Evolutionary conservation across 2,888 invertebrate species (phyloP), one percentile per base, ranked within the genome.

Genomic region (Phyllotreta striolata): DNA sequence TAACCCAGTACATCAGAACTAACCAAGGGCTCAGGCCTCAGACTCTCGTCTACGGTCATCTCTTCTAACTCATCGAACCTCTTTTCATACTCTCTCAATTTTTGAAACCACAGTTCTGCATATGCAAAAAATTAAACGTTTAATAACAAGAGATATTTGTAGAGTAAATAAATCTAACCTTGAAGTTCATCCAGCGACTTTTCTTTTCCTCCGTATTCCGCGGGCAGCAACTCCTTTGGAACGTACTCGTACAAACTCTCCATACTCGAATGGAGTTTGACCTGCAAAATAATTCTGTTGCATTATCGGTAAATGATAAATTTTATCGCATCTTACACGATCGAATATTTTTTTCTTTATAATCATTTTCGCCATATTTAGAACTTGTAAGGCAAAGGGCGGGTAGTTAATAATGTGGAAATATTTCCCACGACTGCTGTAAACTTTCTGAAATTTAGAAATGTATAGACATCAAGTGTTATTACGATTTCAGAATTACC

Each of bases 181-280:
- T 9, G 40, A 24, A 64, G 13, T 60, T 64, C 59, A 10, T 55
- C 35, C 41, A 60, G 7, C 38, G 64, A 39, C 41, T 43, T 47
- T 54, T 61, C 55, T 4, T 64, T 56, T 38, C 64, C 64, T 1
- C 64, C 64, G 5, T 55, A 61, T 10, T 64, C 64, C 8, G 14
- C 61, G 2, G 64, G 64, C 39, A 64, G 44, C 7, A 58, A 10
- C 14, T 64, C 46, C 37, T 12, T 34, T 7, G 64, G 56, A 35
- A 64, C 39, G 10, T 47, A 55, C 40, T 59, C 34, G 35, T 41
- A 51, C 9, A 59, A 49, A 41, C 51, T 59, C 0, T 59, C 59
- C 4, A 13, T 41, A 38, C 14, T 35, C 8, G 13, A 12, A 41
- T 62, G 55, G 3, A 46, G 7, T 10, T 51, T 9, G 9, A 59